Evolutionary conservation across 1,140 invertebrate species (phyloP), one percentile per base, ranked within the genome.

Genomic region (Dreissena polymorpha): DNA sequence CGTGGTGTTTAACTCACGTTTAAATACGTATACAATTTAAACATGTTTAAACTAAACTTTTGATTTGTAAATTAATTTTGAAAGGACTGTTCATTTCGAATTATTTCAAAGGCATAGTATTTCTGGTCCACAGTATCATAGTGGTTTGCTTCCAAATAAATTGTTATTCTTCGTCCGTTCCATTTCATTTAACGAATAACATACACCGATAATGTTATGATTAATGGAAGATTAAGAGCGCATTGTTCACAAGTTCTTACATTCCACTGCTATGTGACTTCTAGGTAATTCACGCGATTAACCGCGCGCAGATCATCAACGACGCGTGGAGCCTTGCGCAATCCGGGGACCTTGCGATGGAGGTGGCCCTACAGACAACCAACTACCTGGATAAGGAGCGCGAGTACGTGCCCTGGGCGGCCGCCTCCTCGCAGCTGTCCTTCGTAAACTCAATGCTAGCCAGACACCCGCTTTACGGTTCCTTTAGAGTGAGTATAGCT

Each of bases 261-360:
- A 39, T 39, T 39, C 39, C 8, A 39, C 39, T 39, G 39, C 8
- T 39, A 39, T 39, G 39, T n/a, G n/a, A n/a, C n/a, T 60, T 94
- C 95, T 0, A 95, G 81, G 73, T 92, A 10, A 96, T 97, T 68
- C 94, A 95, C 60, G 94, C 95, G 0, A 95, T 96, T 29, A 98
- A 98, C 90, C 92, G 97, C 84, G 97, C 97, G 0, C 97, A 98
- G 91, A 93, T 98, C 3, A 93, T 98, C 0, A 96, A 98, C 88
- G 97, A 98, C 91, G 95, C 96, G 0, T 94, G 98, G 88, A 97
- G 97, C 85, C 68, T 92, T 88, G 93, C 89, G 29, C 95, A 96
- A 89, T 96, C 96, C 16, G 96, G 96, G 13, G 92, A 96, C 27
- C 86, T 97, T 49, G 95, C 96, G 86, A 95, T 95, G 10, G 94